Evolutionary conservation across 2,888 invertebrate genomes (phyloP), one percentile per base, ranked within the genome.

Genomic region (Agrochola litura): DNA sequence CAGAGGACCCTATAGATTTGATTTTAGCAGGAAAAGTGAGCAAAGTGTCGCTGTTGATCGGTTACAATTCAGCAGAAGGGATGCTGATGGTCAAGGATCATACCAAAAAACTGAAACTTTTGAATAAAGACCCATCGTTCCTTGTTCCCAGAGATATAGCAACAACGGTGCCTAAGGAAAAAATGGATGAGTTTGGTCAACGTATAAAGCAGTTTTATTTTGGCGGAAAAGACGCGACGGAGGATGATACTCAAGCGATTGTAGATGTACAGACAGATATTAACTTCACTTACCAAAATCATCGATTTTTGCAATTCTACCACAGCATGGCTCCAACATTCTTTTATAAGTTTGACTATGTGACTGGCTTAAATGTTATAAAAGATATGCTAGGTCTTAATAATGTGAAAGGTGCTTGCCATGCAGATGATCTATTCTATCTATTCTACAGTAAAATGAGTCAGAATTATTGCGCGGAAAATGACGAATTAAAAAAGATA

Each of bases 351-450:
- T 95, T 95, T 76, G 91, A 93, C 64, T 93, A 90, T 64, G 90
- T 90, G 6, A 94, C 93, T 0, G 91, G 93, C n/a, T 89, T 95
- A 65, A 95, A 95, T 81, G 63, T 94, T 16, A 71, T 94, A 2
- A 95, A 94, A 79, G 83, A 79, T 6, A n/a, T 89, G 4, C 58
- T 89, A 3, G 91, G 90, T 12, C 19, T 88, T 3, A 69, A 78
- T 0, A 70, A 91, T 8, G 79, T 92, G 64, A 84, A 91, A 88
- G 97, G 97, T 0, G 95, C 94, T 0, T 92, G 93, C 49, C 97
- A 97, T 65, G 95, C 94, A 0, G 97, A 97, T 77, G 97, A 97
- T 3, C 37, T 97, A 16, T 94, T 94, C 61, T 97, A 97, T 84
- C 67, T 95, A 9, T 97, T 97, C 76, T 95, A 93, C 67, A 92